Evolutionary conservation across 2,888 invertebrate species (phyloP), one percentile per base, ranked within the genome.

Genomic region (Caenorhabditis angaria): DNA sequence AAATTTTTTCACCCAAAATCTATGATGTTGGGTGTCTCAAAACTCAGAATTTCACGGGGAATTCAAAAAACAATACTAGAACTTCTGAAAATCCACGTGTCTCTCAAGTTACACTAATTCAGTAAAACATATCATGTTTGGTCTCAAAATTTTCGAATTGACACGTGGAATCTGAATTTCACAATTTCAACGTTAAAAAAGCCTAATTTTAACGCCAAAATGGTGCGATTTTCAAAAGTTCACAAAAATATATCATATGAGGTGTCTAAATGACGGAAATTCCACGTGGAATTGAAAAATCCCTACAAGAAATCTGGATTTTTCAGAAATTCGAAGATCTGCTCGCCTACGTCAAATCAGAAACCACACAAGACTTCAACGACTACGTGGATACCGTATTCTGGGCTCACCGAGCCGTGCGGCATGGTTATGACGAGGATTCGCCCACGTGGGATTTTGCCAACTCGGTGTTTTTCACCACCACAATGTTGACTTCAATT

Each of bases 401-500:
- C 70, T 63, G 67, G 24, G 85, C 85, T 10, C 83, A 85, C 73
- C 64, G 83, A 18, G 72, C 78, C 20, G 79, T 84, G 2, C 66
- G 86, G 12, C 86, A 86, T 61, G 86, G 86, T 12, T 85, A 83
- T 55, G 86, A 86, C 53, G 85, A 85, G 50, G 73, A 62, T 29
- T 47, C 62, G 27, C 62, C 62, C 2, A 47, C 62, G 8, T 78
- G 80, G 80, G 80, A 80, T 56, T 77, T 78, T 32, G 53, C 71
- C 41, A 80, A 75, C 32, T 70, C 81, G 2, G 77, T 82, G 24
- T 81, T 82, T 53, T 82, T 82, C 73, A 81, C 81, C 4, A 77
- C 81, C 1, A 82, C 82, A 24, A 80, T 81, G 77, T 57, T 82
- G 2, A 82, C 82, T 20, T 82, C 82, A 8, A 82, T 82, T 47